Percentiles rank a stretch among this genome's conserved stretches.
phyloP scores from a whole-genome alignment of 2,113 vertebrate species.

The Phrynosoma blainvillii region DNA sequence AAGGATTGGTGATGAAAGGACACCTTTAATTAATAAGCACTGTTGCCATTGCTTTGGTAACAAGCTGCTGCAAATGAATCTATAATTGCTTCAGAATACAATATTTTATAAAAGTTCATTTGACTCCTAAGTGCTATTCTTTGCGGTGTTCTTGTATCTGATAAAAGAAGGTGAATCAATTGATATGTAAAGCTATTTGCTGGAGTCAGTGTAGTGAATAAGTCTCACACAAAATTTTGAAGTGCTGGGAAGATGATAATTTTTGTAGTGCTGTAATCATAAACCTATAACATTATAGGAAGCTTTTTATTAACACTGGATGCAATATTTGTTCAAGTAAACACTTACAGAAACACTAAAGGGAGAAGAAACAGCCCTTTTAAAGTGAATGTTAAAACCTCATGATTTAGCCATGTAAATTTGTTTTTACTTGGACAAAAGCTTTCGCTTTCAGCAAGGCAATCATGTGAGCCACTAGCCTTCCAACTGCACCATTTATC shows the following conservation, averaged over 20 bases:
- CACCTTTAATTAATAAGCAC: conserved; percentile 73
- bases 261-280: neutral
- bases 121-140: conserved; percentile 54
- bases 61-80: conserved; percentile 68
- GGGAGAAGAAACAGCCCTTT: neutral
- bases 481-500: neutral
- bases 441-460: neutral
- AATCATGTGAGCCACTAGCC: neutral
- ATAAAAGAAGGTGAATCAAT: conserved; percentile 27
- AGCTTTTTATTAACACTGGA: neutral
- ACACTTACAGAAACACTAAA: neutral
- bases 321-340: neutral
- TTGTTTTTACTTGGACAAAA: neutral
- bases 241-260: neutral
- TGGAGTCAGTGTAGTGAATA: neutral
- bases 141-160: conserved; percentile 19
- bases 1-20: conserved; percentile 60
- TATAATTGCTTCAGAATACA: conserved; percentile 60
- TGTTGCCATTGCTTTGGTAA: conserved; percentile 61
- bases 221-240: neutral
- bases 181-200: conserved; percentile 1
- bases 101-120: conserved; percentile 57
- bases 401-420: neutral
- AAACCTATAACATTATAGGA: neutral
- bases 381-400: conserved; percentile 11